Base-by-base conservation (phyloP, 2,797 vertebrate genomes). In the Lagorchestes hirsutus region DNA sequence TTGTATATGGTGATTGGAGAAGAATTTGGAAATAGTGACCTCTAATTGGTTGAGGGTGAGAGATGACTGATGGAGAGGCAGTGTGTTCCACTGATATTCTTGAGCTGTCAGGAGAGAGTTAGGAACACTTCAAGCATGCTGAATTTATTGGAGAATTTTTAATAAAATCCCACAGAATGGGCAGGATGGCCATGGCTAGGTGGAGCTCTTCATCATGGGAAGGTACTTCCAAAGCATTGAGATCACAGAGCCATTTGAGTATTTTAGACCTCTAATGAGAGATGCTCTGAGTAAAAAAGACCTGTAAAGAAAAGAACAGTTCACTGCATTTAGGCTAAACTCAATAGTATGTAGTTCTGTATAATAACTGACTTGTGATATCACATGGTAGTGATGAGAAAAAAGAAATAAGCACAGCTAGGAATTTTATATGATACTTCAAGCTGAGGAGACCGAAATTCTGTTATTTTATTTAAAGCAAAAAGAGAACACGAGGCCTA, bases 31-130 rank as follows among this genome's bases (percentile, higher is more conserved):
- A 92, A 16, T 13, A 29, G 14, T 90, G 67, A 90, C 40, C 92
- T 92, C 92, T 96, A 74, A 74, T 18, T 74, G 67, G n/a, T 16
- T 74, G 10, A 74, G 16, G n/a, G 34, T 74, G 62, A 74, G 62
- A 40, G 4, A 74, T 74, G 34, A 74, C 62, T 40, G 34, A 16
- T 67, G n/a, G 67, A 74, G 16, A 74, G 5, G 6, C 16, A 74
- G 14, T 67, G 34, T 67, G 62, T 16, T 74, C n/a, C 5, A 22
- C 16, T 74, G 62, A 16, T n/a, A n/a, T 74, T n/a, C 59, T 67
- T 74, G n/a, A 74, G 34, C 34, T 74, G 5, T 74, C 16, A 40
- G 67, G 67, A 74, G 67, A 74, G 16, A 40, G n/a, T 40, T 1
- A 74, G 16, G n/a, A 74, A 74, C 18, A 22, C 10, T 40, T 74